Conservation (phyloP, 92 coral and sea anemone species). For the Zoanthus gigantus region DNA sequence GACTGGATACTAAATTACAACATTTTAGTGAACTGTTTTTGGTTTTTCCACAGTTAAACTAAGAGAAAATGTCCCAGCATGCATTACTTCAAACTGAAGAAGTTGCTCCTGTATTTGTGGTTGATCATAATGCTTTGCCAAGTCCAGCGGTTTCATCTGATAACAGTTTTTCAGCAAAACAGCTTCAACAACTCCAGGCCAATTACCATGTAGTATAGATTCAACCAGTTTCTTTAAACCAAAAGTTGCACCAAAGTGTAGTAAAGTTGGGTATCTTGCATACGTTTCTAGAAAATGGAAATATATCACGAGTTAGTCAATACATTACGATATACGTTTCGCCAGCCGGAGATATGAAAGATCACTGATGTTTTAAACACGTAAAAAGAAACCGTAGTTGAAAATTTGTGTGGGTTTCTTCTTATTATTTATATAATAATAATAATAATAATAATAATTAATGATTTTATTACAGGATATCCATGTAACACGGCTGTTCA, state of each 20-base stretch:
- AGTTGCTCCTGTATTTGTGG: neutral
- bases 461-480: no score
- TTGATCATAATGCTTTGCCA: neutral
- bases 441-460: no score
- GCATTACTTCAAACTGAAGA: slow-evolving; percentile 9
- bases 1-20: no score
- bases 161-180: slow-evolving; percentile 30
- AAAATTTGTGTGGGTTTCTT: no score
- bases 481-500: no score
- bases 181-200: slow-evolving; percentile 30
- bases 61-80: neutral
- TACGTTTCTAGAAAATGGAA: neutral
- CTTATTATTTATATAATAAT: no score
- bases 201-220: neutral
- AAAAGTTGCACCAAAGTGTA: slow-evolving; percentile 33
- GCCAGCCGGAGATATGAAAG: no score
- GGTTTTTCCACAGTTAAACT: no score
- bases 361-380: no score
- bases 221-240: slow-evolving; percentile 24
- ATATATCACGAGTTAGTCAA: neutral
- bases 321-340: neutral
- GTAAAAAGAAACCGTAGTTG: no score
- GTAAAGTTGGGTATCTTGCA: slow-evolving; percentile 33
- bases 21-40: no score
- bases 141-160: slow-evolving; percentile 9